phyloP scores from a whole-genome alignment of 2,113 vertebrate species.

The Menidia beryllina region DNA sequence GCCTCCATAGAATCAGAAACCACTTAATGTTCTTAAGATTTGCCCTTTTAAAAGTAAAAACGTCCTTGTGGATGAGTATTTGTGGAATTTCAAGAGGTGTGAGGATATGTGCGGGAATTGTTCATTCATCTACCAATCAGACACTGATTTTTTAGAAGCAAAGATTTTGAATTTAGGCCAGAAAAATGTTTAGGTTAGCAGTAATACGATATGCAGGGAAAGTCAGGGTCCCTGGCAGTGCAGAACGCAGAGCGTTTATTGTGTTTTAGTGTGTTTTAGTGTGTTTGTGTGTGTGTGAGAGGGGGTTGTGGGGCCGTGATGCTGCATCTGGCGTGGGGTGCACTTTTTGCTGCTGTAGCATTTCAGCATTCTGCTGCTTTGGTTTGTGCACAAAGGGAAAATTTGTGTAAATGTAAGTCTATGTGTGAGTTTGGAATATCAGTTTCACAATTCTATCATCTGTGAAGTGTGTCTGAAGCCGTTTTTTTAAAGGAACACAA shows the following conservation, averaged over 20 bases:
- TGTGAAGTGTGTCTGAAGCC: not conserved
- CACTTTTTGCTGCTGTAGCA: constrained; percentile 64
- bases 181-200: not conserved
- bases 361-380: constrained; percentile 54
- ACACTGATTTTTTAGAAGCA: no score
- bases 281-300: not conserved
- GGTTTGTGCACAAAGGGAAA: constrained; percentile 1
- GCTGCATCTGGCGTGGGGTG: constrained; percentile 57
- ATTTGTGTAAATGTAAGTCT: constrained; percentile 14
- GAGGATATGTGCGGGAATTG: no score
- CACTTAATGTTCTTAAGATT: no score
- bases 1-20: not conserved
- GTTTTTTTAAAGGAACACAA: not conserved
- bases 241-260: not conserved
- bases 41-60: not conserved
- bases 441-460: not conserved
- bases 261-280: not conserved
- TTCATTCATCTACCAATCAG: no score
- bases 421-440: not conserved
- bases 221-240: not conserved
- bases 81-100: no score
- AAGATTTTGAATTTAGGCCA: no score
- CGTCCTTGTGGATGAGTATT: no score
- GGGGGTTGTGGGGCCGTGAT: constrained; percentile 1
- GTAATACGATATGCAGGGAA: not conserved